Percentiles rank a stretch among this genome's conserved stretches.
phyloP scores from a whole-genome alignment of 1,140 invertebrate species.

The Stenopsyche tienmushanensis region DNA sequence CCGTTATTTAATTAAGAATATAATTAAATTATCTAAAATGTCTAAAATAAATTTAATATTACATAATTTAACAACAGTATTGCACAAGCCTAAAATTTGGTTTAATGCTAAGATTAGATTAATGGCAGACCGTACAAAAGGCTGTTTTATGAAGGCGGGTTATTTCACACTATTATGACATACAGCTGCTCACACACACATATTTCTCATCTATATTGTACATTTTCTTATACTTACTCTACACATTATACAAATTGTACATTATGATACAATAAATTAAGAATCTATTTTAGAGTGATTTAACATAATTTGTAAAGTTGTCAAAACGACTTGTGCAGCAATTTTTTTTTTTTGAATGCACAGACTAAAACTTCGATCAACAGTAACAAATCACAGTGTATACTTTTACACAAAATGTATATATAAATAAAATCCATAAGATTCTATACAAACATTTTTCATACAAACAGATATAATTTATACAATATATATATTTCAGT shows the following conservation, averaged over 20 bases:
- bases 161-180: conserved; percentile 26
- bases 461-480: conserved; percentile 1
- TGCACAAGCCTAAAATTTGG: conserved; percentile 42
- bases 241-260: conserved; percentile 15
- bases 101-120: conserved; percentile 39
- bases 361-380: conserved; percentile 20
- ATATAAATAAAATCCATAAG: conserved; percentile 27
- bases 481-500: conserved; percentile 2
- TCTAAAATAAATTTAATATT: background rate
- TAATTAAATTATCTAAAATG: background rate
- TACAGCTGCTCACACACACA: conserved; percentile 32
- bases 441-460: conserved; percentile 13
- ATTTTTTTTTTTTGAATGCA: conserved; percentile 22
- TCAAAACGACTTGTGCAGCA: conserved; percentile 18
- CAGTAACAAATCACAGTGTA: conserved; percentile 37
- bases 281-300: conserved; percentile 6
- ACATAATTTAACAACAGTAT: conserved; percentile 36
- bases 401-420: conserved; percentile 24
- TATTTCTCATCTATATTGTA: conserved; percentile 24
- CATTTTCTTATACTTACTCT: conserved; percentile 12
- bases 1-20: background rate
- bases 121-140: conserved; percentile 42
- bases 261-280: conserved; percentile 24
- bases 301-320: background rate
- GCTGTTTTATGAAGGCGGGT: conserved; percentile 38